Evolutionary conservation across 2,888 invertebrate species (phyloP), one percentile per base, ranked within the genome.

Genomic region (Agrotis segetum): DNA sequence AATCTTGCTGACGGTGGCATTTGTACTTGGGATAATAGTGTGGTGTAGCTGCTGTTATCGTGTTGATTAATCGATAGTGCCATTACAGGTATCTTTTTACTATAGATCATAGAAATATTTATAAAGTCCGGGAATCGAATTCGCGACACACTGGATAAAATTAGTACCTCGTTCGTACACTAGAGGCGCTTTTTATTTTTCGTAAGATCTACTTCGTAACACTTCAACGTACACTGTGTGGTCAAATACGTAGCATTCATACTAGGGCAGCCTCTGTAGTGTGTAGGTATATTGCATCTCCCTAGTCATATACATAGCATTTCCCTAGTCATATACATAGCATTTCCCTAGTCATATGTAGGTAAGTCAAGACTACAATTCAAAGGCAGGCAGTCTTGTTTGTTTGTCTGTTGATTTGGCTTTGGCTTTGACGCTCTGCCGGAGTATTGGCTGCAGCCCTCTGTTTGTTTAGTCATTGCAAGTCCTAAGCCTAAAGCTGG

Each of bases 391-490:
- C 55, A 55, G 71, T 34, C 71, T 55, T 64, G 79, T 71, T 77
- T 82, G 82, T 67, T 81, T 71, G 79, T 16, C 71, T 79, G 71
- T 77, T 71, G 78, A 67, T 81, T 81, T 17, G 55, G 78, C 82
- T 81, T 67, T 82, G 40, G 68, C 56, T 56, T 56, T 67, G 72
- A 77, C 50, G 17, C 55, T 29, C 61, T 44, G 63, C n/a, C 81
- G 55, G 46, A 40, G 56, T 77, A 70, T 79, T 79, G 66, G 24
- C 46, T 67, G 71, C 21, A 71, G 67, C 58, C 67, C 50, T 52
- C 40, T 53, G 60, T 71, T 71, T 71, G 46, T 61, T 52, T 67
- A 58, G 68, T 53, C 46, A 67, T 29, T 19, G 29, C 44, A 59
- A 71, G 46, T 71, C 67, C 67, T 58, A 49, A n/a, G 53, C 16